Evolutionary conservation across 2,113 vertebrate species (phyloP), one percentile per base, ranked within the genome.

Genomic region (Sarotherodon lohbergeri): DNA sequence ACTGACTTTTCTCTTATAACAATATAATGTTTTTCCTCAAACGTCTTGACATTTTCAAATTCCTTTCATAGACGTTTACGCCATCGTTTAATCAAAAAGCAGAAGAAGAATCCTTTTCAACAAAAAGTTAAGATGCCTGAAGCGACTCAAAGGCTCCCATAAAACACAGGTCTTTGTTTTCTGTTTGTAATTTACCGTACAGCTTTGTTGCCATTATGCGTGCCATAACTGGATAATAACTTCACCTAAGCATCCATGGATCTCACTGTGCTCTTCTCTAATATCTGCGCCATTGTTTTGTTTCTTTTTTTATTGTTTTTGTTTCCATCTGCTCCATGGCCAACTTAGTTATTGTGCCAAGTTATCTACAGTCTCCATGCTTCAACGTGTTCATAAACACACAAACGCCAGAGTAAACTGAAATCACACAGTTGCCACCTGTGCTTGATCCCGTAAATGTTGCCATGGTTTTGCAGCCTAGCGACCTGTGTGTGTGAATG

Each of bases 401-500:
- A 81, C 80, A 82, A 73, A 86, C 81, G 14, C 50, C 81, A 55
- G 22, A 48, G 66, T 11, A 82, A 88, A 78, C 61, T 41, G 14
- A 76, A 89, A 87, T 88, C 86, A 80, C 43, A 57, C 80, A 82
- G 76, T 86, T 85, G 56, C 73, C 90, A 78, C 89, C 90, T 54
- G 17, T 36, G 78, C 48, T 86, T 88, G 89, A 92, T 92, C 86
- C 80, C 10, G 1, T 87, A 78, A 90, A 91, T 89, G 91, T 95
- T 91, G 90, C 90, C 78, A 91, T 93, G 94, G 93, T 94, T 91
- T 91, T 94, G 80, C 78, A 91, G 43, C 90, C 83, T 83, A 73
- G 92, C 83, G 76, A 91, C 90, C 84, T 84, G 68, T 87, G 59
- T 80, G 76, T 87, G 84, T 76, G 24, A 68, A 83, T 32, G 55